phyloP scores from a whole-genome alignment of 2,113 vertebrate genomes.

The Plotosus lineatus region DNA sequence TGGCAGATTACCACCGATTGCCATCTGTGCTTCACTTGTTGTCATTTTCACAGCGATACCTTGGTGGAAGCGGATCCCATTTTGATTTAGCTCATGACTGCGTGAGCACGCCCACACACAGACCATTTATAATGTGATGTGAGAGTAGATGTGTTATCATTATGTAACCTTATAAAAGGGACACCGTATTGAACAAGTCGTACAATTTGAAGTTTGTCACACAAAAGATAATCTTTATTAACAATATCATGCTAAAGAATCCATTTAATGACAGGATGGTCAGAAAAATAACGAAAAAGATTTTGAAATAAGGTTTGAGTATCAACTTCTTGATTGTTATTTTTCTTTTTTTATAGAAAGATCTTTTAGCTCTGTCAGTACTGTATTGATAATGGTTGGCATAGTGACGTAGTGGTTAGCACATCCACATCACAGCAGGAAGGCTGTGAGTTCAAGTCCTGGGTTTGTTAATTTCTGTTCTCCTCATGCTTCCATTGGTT shows the following conservation, averaged over 20 bases:
- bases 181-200: not conserved
- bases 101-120: not conserved
- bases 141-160: slow-evolving; percentile 2
- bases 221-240: not conserved
- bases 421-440: too few relatives aligned
- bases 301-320: not conserved
- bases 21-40: slow-evolving; percentile 37
- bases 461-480: too few relatives aligned
- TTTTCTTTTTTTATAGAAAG: not conserved
- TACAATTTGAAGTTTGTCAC: not conserved
- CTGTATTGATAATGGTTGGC: too few relatives aligned
- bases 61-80: slow-evolving; percentile 18
- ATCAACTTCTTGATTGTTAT: not conserved
- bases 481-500: too few relatives aligned
- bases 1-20: slow-evolving; percentile 9
- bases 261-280: not conserved
- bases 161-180: slow-evolving; percentile 5
- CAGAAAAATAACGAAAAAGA: not conserved
- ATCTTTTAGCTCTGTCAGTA: not conserved
- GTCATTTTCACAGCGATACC: slow-evolving; percentile 7
- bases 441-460: too few relatives aligned
- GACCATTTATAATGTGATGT: not conserved
- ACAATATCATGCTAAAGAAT: not conserved
- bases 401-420: too few relatives aligned
- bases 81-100: slow-evolving; percentile 24